These are phyloP conservation scores for Enhydra lutris DNA, from an alignment of 2,113 vertebrate species.

Conservation along the genomic window DNA sequence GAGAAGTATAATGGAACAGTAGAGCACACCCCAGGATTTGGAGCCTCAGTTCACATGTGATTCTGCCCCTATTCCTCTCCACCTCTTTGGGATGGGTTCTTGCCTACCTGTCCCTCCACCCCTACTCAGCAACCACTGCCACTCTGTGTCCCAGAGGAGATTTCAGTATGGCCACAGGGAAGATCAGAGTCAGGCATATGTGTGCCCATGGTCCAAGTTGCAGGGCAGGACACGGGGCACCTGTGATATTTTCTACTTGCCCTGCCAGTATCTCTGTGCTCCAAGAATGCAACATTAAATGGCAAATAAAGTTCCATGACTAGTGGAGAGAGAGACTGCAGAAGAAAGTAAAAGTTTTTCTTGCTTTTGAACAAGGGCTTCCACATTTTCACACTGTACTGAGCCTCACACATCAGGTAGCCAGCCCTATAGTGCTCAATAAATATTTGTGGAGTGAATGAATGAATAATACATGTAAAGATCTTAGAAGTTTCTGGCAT, in stretches of 20 bases:
- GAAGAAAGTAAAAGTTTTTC: background rate
- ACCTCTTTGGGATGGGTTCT: background rate
- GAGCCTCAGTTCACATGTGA: background rate
- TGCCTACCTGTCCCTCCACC: background rate
- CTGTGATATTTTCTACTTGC: background rate
- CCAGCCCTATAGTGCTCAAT: background rate
- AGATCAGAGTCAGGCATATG: background rate
- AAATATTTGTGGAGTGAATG: background rate
- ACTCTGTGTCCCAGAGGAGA: background rate
- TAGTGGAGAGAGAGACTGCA: background rate
- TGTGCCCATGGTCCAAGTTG: background rate
- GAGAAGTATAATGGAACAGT: background rate
- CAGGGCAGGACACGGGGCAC: background rate
- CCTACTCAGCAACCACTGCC: background rate
- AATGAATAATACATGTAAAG: constrained; percentile 7
- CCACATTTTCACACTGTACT: background rate
- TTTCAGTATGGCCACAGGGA: background rate
- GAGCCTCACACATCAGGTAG: background rate
- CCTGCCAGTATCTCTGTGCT: background rate
- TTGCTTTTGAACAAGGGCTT: background rate
- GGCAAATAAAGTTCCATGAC: background rate
- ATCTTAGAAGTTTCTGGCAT: background rate
- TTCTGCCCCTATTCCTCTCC: background rate
- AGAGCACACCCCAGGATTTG: background rate
- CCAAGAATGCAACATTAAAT: background rate